Evolutionary conservation across 2,113 vertebrate genomes (phyloP).

Genomic region (Vulpes lagopus): DNA sequence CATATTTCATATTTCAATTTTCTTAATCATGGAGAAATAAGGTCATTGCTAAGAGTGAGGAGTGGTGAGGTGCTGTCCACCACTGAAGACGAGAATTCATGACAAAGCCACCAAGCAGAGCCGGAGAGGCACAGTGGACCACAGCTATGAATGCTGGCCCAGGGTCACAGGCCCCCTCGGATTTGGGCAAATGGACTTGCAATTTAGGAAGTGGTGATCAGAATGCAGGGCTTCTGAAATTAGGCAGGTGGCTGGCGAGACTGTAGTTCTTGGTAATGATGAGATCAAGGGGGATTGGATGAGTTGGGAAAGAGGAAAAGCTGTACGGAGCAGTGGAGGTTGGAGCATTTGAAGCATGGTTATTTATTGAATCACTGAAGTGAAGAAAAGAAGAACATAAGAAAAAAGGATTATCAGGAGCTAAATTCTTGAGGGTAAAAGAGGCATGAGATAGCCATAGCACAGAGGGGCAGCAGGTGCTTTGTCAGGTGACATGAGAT

Average conservation of each 20-base stretch:
- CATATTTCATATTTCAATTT: neutral
- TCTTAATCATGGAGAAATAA: neutral
- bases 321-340: neutral
- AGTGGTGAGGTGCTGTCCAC: neutral
- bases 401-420: neutral
- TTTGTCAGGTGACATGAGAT: neutral
- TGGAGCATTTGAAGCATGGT: neutral
- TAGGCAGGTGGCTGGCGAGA: neutral
- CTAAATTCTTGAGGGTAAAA: neutral
- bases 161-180: neutral
- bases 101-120: accelerated
- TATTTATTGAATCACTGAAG: neutral
- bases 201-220: neutral
- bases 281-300: neutral
- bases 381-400: neutral
- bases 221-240: neutral
- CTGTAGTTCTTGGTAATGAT: neutral
- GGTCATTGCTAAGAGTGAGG: neutral
- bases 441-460: neutral
- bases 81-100: neutral
- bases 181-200: neutral
- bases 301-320: neutral
- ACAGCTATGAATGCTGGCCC: neutral
- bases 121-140: neutral
- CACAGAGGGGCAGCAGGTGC: neutral